phyloP scores from a whole-genome alignment of 2,888 invertebrate species.

The Pristionchus japonicus region DNA sequence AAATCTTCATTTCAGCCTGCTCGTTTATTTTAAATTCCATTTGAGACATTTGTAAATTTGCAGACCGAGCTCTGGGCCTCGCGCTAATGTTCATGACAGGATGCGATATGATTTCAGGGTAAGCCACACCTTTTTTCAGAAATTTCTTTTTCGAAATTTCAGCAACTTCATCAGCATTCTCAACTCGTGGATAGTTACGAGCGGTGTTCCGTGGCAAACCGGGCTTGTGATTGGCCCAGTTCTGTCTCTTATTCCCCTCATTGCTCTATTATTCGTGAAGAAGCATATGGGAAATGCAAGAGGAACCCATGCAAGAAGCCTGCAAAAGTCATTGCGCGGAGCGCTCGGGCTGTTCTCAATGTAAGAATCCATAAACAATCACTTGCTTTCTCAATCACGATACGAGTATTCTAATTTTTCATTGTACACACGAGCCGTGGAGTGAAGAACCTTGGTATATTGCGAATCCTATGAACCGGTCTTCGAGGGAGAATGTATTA shows the following conservation, averaged over 20 bases:
- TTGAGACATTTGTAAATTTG: too few species aligned
- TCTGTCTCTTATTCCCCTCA: not conserved
- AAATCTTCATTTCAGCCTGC: not conserved
- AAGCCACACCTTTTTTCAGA: not conserved
- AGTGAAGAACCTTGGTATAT: too few species aligned
- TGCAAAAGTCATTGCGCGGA: not conserved
- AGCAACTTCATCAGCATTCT: not conserved
- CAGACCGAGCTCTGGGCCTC: not conserved
- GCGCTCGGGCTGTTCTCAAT: not conserved
- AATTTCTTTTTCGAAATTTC: not conserved
- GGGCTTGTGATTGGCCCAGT: not conserved
- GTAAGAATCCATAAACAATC: too few species aligned
- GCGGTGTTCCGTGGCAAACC: not conserved
- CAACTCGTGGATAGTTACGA: not conserved
- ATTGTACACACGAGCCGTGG: too few species aligned
- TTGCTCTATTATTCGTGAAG: not conserved
- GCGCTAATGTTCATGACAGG: not conserved
- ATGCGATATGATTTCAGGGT: not conserved
- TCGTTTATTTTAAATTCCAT: too few species aligned
- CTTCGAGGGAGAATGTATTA: too few species aligned
- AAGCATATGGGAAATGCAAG: not conserved
- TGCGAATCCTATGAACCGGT: too few species aligned
- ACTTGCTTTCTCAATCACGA: too few species aligned
- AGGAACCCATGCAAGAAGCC: not conserved
- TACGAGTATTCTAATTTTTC: too few species aligned